Conservation (phyloP, 1,140 invertebrate species). For the Callitettix versicolor region DNA sequence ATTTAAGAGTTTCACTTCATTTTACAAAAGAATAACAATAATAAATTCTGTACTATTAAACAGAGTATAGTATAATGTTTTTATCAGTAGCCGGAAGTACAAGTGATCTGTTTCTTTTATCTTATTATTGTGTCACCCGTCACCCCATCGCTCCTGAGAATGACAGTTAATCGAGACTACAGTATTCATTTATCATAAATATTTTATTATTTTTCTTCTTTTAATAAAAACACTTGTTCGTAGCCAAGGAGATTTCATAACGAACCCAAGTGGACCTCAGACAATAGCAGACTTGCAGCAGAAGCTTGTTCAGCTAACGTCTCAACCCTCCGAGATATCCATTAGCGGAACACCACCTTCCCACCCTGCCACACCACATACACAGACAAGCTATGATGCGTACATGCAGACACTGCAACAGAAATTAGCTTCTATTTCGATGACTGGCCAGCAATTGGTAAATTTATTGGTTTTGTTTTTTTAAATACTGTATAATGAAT, state of each 20-base stretch:
- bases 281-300: constrained; percentile 45
- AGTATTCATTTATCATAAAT: too few relatives aligned
- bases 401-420: constrained; percentile 49
- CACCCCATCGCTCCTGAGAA: too few relatives aligned
- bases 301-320: constrained; percentile 42
- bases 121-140: too few relatives aligned
- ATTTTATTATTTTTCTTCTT: too few relatives aligned
- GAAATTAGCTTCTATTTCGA: constrained; percentile 42
- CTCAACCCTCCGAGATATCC: constrained; percentile 39
- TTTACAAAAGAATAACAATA: too few relatives aligned
- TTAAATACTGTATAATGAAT: neutral
- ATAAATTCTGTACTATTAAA: too few relatives aligned
- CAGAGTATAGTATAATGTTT: too few relatives aligned
- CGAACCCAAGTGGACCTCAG: constrained; percentile 27
- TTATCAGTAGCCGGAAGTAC: too few relatives aligned
- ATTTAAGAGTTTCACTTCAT: too few relatives aligned
- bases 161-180: too few relatives aligned
- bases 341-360: constrained; percentile 38
- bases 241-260: neutral
- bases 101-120: too few relatives aligned
- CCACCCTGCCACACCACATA: constrained; percentile 46
- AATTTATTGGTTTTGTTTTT: neutral
- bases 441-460: constrained; percentile 28
- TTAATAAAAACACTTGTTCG: too few relatives aligned
- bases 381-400: constrained; percentile 38